Conservation (phyloP, 2,888 invertebrate genomes). For the Chaetogeoica ovagalla region DNA sequence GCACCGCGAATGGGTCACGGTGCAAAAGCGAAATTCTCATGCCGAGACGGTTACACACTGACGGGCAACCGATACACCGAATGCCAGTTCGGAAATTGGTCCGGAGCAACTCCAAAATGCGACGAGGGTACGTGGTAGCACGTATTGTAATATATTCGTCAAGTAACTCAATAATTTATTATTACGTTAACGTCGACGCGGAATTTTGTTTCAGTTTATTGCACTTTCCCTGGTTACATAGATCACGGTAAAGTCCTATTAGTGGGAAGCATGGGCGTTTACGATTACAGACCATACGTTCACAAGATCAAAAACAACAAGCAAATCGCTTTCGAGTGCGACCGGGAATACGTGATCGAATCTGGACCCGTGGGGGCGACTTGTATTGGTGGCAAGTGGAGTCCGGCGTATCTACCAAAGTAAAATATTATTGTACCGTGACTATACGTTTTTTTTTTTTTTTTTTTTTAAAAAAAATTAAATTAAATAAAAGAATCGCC, state of each 20-base stretch:
- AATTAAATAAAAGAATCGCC: too few species aligned
- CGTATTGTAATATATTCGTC: background rate
- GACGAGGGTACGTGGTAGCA: conserved; percentile 67
- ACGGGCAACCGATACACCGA: conserved; percentile 75
- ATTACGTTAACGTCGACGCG: background rate
- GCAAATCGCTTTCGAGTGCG: conserved; percentile 94
- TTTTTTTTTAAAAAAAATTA: too few species aligned
- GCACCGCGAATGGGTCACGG: conserved; percentile 98
- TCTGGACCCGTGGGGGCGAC: conserved; percentile 92
- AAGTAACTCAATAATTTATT: background rate
- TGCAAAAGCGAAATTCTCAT: conserved; percentile 89
- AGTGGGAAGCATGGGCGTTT: conserved; percentile 94
- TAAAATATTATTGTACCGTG: conserved; percentile 58
- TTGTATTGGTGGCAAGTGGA: conserved; percentile 92
- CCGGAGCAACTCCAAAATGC: conserved; percentile 83
- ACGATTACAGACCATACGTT: conserved; percentile 92
- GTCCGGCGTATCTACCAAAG: conserved; percentile 82
- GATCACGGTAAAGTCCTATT: conserved; percentile 86
- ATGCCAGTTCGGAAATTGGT: conserved; percentile 95
- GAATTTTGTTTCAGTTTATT: conserved; percentile 68
- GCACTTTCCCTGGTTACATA: conserved; percentile 89
- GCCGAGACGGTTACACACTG: conserved; percentile 89
- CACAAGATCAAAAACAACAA: conserved; percentile 87
- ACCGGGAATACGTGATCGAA: conserved; percentile 83
- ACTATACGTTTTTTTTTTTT: too few species aligned